Percentiles rank a stretch among this genome's conserved stretches.
Conservation (phyloP, 2,113 vertebrate genomes). For the Chaetorhynchus papuensis region DNA sequence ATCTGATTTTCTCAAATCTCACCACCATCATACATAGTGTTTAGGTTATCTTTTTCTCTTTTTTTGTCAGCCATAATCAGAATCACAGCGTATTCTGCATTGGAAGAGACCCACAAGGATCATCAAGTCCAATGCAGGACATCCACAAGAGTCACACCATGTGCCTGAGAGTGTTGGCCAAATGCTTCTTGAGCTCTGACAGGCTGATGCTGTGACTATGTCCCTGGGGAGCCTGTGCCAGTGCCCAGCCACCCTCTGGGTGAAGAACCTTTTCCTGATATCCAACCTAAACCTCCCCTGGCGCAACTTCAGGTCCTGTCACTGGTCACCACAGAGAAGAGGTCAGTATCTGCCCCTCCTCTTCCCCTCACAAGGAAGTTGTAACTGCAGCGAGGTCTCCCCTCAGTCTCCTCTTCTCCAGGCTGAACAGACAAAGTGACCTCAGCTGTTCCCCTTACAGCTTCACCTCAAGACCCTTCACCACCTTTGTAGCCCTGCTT, state of each 20-base stretch:
- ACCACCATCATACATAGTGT: not conserved
- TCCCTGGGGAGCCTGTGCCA: not conserved
- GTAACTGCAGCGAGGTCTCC: accelerated
- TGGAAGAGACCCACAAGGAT: not conserved
- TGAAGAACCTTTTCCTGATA: not conserved
- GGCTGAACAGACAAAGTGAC: not conserved
- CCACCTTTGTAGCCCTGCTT: not conserved
- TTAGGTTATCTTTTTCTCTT: not conserved
- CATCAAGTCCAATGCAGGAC: not conserved
- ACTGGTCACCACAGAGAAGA: not conserved
- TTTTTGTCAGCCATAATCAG: not conserved
- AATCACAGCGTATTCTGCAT: not conserved
- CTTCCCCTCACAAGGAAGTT: accelerated
- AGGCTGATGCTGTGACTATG: not conserved
- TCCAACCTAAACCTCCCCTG: not conserved
- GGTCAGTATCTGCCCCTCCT: not conserved
- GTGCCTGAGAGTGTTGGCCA: not conserved
- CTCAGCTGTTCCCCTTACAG: accelerated
- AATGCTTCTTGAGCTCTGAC: not conserved
- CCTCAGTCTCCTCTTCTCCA: not conserved
- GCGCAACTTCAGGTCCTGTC: not conserved
- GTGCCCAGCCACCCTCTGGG: not conserved
- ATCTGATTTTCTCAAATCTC: not conserved
- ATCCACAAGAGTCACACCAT: not conserved
- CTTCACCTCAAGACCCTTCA: not conserved